Base-by-base conservation (phyloP, 2,113 vertebrate genomes). In the Catagonus wagneri region DNA sequence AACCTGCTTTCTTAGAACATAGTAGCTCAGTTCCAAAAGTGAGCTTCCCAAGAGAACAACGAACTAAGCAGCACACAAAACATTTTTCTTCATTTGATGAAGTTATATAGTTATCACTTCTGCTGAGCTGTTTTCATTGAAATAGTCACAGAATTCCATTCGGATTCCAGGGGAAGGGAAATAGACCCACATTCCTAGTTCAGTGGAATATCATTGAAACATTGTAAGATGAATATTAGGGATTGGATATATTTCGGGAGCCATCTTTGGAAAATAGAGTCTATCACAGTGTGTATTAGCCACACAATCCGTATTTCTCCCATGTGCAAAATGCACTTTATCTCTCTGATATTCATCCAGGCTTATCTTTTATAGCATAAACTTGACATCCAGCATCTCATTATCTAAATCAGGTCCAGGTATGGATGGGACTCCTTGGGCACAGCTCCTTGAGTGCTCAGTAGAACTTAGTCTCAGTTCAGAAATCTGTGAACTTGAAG, bases 261-360 rank as follows among this genome's bases (percentile, higher is more conserved):
- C 27, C 56, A 61, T 79, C 68, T 93, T 81, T 96, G 65, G n/a
- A 91, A 95, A 88, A 68, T 22, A 80, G 6, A n/a, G 15, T 88
- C n/a, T 36, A 15, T 50, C 6, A n/a, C 25, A 27, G 5, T 88
- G 22, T 74, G 27, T 54, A 12, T 84, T 95, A 65, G 7, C 36
- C 78, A 63, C 19, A 60, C 65, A 71, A 68, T 90, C 22, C 39
- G 4, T 63, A 79, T 88, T 91, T 60, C 32, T 85, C 29, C 14
- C 60, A 44, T 3, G 10, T 81, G 27, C 60, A 95, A 34, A 84
- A 56, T 75, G 91, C 25, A 85, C 10, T 76, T 85, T 75, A 71
- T 14, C 34, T 81, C 44, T 75, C 7, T 4, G 74, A 0, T 74
- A 25, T 20, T 36, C 27, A 32, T 34, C 20, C 8, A 58, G 17